Base-by-base conservation (phyloP, 2,888 invertebrate genomes). In the Drosophila limbata region DNA sequence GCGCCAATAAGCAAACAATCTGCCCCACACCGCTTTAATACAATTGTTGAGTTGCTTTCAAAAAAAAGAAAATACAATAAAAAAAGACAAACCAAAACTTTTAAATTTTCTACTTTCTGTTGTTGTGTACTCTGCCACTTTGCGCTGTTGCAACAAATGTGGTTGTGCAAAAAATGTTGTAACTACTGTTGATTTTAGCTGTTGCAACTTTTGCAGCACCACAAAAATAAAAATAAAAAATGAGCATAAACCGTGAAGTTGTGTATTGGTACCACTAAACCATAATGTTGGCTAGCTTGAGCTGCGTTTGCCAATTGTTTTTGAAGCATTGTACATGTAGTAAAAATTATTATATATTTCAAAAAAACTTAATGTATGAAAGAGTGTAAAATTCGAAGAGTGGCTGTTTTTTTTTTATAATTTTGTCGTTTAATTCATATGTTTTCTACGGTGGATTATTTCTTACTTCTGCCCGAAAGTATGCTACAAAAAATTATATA, bases 171-270 rank as follows among this genome's bases (percentile, higher is more conserved):
- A 52, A 63, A 66, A 3, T 47, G 50, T 42, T 55, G 57, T 57
- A 57, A 51, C 63, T 63, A 63, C 35, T 73, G 66, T 73, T 77
- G 66, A 63, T 73, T 73, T 69, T 64, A 40, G 44, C 57, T 51
- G 48, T 64, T 66, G 53, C 56, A 77, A 73, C 73, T 77, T 77
- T 64, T 59, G 33, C 35, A 15, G 33, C 25, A 37, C 28, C 42
- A 37, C 35, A 61, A 39, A 65, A 63, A 69, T 60, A 73, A 56
- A 68, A 53, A 59, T 57, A 77, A 35, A 57, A 57, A 60, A 76
- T 60, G 56, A 61, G 28, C 31, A 48, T 62, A 65, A 53, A n/a
- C 19, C 19, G 35, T 37, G 21, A n/a, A 35, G 44, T 35, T 39
- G 44, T 56, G 5, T 52, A 48, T 28, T 45, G 59, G 15, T 9